These are phyloP conservation scores for Lycopodina hypogea DNA, from an alignment of 37 sponge, comb jelly and placozoan species.

Conservation along the genomic window DNA sequence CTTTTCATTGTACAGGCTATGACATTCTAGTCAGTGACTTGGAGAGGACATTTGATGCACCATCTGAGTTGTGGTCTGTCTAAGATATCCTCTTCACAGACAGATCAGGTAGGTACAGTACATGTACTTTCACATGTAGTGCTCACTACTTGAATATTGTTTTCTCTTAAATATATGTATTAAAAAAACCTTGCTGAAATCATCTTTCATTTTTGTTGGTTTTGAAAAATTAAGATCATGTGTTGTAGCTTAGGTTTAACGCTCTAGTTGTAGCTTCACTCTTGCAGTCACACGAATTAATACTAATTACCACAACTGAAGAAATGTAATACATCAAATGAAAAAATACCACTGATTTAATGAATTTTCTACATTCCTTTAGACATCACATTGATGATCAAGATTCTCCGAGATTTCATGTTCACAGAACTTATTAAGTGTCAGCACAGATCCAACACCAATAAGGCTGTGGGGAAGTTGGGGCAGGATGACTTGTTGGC, in stretches of 20 bases:
- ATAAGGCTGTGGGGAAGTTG: neutral
- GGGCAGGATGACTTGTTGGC: neutral
- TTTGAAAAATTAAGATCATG: too few species aligned
- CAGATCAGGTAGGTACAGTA: constrained; percentile 71
- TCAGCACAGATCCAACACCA: neutral
- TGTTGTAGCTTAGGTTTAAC: too few species aligned
- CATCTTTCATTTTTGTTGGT: too few species aligned
- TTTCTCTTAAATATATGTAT: too few species aligned
- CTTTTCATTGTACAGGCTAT: constrained; percentile 26
- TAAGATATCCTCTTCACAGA: constrained; percentile 56
- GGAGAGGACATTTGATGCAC: constrained; percentile 61
- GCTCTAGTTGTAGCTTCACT: too few species aligned
- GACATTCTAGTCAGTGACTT: constrained; percentile 61
- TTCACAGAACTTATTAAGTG: neutral
- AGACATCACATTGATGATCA: constrained; percentile 85
- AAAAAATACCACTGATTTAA: neutral
- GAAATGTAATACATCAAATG: too few species aligned
- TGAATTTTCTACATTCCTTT: neutral
- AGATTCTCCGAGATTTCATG: constrained; percentile 32
- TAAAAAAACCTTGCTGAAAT: too few species aligned
- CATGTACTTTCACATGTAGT: too few species aligned
- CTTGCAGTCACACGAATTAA: too few species aligned
- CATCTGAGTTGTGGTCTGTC: constrained; percentile 11
- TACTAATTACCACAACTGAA: too few species aligned
- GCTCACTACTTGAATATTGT: too few species aligned